A percentile compares a stretch with the other conserved stretches of the same genome.
Conservation (phyloP, 2,113 vertebrate genomes). For the Platichthys stellatus region DNA sequence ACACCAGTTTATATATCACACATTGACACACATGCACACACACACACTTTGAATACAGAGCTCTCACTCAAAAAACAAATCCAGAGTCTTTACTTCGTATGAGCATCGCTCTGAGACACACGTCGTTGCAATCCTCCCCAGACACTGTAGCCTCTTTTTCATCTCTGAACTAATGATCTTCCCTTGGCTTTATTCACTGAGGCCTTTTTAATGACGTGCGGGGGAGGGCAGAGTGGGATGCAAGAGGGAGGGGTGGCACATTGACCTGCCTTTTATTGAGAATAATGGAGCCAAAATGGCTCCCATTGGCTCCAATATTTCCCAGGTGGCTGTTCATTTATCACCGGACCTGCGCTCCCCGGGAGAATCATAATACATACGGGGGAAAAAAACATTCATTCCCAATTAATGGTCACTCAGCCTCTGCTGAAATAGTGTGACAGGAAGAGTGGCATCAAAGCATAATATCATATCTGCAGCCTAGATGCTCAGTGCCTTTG, state of each 20-base stretch:
- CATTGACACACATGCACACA: neutral
- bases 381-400: slow-evolving; percentile 39
- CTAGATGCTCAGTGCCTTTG: slow-evolving; percentile 6
- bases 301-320: slow-evolving; percentile 67
- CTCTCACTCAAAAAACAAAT: slow-evolving; percentile 31
- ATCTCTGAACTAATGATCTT: slow-evolving; percentile 63
- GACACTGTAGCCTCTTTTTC: slow-evolving; percentile 44
- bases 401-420: slow-evolving; percentile 58
- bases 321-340: slow-evolving; percentile 71
- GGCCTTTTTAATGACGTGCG: slow-evolving; percentile 54
- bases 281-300: slow-evolving; percentile 74
- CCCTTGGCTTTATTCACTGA: slow-evolving; percentile 23
- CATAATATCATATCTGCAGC: slow-evolving; percentile 26
- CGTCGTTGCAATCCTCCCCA: slow-evolving; percentile 51
- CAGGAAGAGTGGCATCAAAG: slow-evolving; percentile 39
- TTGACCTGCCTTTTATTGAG: slow-evolving; percentile 73
- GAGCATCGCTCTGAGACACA: slow-evolving; percentile 36
- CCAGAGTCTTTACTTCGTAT: slow-evolving; percentile 14
- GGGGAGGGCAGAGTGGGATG: neutral
- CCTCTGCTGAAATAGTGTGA: slow-evolving; percentile 40
- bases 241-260: slow-evolving; percentile 11
- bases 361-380: slow-evolving; percentile 56
- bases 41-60: neutral
- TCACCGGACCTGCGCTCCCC: slow-evolving; percentile 52
- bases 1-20: neutral